Base-by-base conservation (phyloP, 1,140 invertebrate genomes). In the Ips typographus region DNA sequence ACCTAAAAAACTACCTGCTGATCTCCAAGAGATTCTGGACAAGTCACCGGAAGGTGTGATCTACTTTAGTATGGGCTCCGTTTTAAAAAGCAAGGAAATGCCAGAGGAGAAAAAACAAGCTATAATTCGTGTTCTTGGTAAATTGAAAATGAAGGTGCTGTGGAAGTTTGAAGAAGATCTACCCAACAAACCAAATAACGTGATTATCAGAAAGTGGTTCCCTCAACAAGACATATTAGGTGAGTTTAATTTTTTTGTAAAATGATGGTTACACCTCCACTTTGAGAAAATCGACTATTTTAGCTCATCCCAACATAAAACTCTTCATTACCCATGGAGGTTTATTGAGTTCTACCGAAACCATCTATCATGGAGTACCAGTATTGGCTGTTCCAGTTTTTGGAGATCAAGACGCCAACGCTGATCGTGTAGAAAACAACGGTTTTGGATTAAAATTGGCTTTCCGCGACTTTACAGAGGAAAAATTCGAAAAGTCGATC, bases 241-340 rank as follows among this genome's bases (percentile, higher is more conserved):
- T 89, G 69, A 66, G 55, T 49, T 47, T 47, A 7, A n/a, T n/a
- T 6, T 49, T 22, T 22, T 22, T 22, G 22, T 22, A 22, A 22
- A 22, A 22, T 22, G 22, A 22, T 22, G 22, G 22, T 2, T 49
- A 2, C 3, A 49, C 44, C 2, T 49, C 22, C 22, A 22, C 22
- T 22, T 22, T 22, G 22, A 22, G 22, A 22, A 49, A 1, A 3
- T 49, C 7, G 22, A 49, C 2, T 49, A 49, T 49, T 75, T 68
- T 63, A 87, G 90, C 85, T 49, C 89, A 91, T 80, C 82, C 83
- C 1, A 91, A 91, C 70, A 81, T 90, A 1, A 85, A 84, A 74
- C 81, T 84, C 0, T 91, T 93, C 73, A 87, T 93, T 42, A 89
- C 89, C 0, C 89, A 92, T 72, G 89, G 89, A 53, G 91, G 91